These are phyloP conservation scores for Taeniopygia guttata DNA, from an alignment of 2,797 vertebrate genomes.

Conservation along the genomic window DNA sequence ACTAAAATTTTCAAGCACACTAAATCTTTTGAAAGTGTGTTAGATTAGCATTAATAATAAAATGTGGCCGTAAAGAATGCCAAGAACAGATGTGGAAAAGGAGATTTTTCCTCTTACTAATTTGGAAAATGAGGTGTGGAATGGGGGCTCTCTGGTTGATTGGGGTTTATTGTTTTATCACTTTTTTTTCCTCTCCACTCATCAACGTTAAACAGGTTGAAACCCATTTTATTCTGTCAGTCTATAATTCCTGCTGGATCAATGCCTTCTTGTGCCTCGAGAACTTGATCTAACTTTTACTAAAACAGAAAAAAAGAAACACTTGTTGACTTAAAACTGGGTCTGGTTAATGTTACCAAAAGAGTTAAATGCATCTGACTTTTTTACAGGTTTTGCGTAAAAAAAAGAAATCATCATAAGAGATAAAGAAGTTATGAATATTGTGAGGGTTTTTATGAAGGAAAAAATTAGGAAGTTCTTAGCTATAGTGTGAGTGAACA, in stretches of 20 bases:
- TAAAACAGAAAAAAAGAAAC: not conserved
- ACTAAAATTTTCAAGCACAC: not conserved
- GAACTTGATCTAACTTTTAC: not conserved
- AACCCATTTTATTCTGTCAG: not conserved
- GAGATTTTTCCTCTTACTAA: not conserved
- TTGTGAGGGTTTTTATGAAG: fast-evolving
- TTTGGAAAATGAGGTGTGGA: not conserved
- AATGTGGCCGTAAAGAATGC: not conserved
- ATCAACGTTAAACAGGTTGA: not conserved
- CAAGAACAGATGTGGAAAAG: not conserved
- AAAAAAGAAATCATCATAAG: no score
- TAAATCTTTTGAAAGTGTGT: not conserved
- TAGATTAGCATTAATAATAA: not conserved
- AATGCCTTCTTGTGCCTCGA: not conserved
- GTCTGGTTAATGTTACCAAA: not conserved
- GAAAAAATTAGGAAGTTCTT: not conserved
- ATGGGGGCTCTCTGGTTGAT: not conserved
- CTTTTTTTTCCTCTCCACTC: not conserved
- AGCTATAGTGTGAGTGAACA: not conserved
- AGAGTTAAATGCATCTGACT: not conserved
- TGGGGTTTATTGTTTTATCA: not conserved
- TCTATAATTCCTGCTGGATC: not conserved
- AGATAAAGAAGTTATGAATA: not conserved
- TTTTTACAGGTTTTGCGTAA: not conserved
- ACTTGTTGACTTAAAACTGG: not conserved